These are phyloP conservation scores for Athene noctua DNA, from an alignment of 2,113 vertebrate species.

Conservation along the genomic window DNA sequence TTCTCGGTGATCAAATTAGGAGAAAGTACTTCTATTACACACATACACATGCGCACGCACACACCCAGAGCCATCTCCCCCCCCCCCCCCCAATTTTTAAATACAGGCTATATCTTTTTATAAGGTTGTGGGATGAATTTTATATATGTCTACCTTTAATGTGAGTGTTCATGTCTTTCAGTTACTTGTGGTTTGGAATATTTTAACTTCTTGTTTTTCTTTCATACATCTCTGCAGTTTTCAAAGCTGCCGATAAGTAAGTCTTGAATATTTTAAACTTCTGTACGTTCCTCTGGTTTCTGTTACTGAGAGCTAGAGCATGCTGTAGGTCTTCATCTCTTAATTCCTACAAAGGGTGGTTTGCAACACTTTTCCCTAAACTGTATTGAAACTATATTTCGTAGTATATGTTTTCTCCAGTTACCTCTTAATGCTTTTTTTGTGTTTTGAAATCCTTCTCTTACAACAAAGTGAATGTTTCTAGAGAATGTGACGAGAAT, in stretches of 20 bases:
- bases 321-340: not conserved
- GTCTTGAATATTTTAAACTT: not conserved
- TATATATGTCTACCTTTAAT: not conserved
- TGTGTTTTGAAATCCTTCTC: not conserved
- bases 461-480: not conserved
- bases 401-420: not conserved
- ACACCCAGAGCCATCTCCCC: no score
- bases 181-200: not conserved
- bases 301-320: not conserved
- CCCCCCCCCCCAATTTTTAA: not conserved
- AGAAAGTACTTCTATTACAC: constrained; percentile 8
- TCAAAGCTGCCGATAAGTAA: not conserved
- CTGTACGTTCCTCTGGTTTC: not conserved
- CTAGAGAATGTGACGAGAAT: not conserved
- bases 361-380: not conserved
- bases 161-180: not conserved
- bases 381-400: not conserved
- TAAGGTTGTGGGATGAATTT: not conserved
- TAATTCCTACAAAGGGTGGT: not conserved
- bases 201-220: not conserved
- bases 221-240: not conserved
- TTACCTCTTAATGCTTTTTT: not conserved
- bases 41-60: no score
- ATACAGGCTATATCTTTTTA: not conserved
- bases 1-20: constrained; percentile 55